A percentile compares a stretch with the other conserved stretches of the same genome.
phyloP scores from a whole-genome alignment of 2,797 vertebrate genomes.

The Rousettus madagascariensis region DNA sequence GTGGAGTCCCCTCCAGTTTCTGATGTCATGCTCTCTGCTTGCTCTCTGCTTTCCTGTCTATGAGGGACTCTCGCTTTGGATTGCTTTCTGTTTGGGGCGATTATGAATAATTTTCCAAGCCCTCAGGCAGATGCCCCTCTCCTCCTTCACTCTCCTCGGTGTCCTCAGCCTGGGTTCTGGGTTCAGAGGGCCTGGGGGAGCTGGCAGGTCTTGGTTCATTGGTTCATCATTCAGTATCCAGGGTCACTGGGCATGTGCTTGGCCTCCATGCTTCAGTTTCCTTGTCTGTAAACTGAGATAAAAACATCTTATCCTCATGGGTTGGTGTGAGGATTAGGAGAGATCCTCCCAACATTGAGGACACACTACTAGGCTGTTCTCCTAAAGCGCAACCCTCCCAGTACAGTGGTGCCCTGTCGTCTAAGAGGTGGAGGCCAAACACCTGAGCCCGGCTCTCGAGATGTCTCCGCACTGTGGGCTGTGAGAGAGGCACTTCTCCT shows the following conservation, averaged over 20 bases:
- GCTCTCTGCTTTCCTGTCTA: not conserved
- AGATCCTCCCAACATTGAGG: no score
- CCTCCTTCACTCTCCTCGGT: not conserved
- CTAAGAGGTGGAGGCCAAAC: not conserved
- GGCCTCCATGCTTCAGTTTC: not conserved
- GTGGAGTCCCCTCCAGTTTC: not conserved
- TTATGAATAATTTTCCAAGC: not conserved
- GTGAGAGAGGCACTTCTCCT: not conserved
- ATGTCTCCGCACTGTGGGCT: not conserved
- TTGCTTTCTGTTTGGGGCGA: not conserved
- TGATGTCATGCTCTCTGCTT: not conserved
- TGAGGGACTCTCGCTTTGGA: not conserved
- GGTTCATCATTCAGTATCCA: rapidly evolving
- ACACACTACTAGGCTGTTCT: not conserved
- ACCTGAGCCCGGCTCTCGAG: not conserved
- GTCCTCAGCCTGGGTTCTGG: not conserved
- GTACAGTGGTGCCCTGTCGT: rapidly evolving
- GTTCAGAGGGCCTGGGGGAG: not conserved
- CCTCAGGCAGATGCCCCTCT: not conserved
- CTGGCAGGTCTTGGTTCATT: no score
- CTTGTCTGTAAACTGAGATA: not conserved
- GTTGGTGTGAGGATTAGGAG: not conserved
- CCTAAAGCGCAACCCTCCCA: no score
- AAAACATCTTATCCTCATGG: not conserved
- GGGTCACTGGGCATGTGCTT: not conserved